Evolutionary conservation across 2,888 invertebrate species (phyloP), one percentile per base, ranked within the genome.

Genomic region (Drepana falcataria): DNA sequence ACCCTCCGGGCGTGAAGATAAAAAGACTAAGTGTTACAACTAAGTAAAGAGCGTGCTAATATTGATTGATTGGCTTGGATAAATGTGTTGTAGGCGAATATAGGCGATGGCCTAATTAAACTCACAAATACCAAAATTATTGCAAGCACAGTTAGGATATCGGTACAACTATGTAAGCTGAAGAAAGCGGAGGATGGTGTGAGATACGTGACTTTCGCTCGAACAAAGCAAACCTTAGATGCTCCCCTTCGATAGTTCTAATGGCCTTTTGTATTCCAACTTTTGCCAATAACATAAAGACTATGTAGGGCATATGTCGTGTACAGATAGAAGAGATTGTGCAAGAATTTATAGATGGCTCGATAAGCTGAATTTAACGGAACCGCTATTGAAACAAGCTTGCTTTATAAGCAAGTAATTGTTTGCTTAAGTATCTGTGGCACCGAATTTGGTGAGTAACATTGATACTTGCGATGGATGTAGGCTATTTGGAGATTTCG

Each of bases 191-290:
- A 53, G 55, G 48, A 49, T 63, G 53, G 59, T 70, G 70, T 69
- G 72, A 65, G 68, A 70, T 58, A 59, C 59, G 58, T 55, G 55
- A 71, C 79, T 79, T 79, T 79, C 79, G 67, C 72, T 67, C 56
- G 59, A 72, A 72, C 75, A 69, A 71, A 73, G 70, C 59, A 49
- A 58, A 60, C 66, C 59, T 69, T 63, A 57, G 69, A 66, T 66
- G 67, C 59, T 68, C 69, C 52, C 63, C 65, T 66, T 68, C 53
- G 64, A 68, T 66, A 67, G 57, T 63, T 53, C 56, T 65, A 68
- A 69, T 64, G 55, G 61, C 63, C 71, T 71, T 71, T 75, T 70
- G 68, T 69, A 65, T 71, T 70, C 65, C 55, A 63, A 62, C 59
- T 64, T 65, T 53, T 49, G 49, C 56, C 51, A 58, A 56, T 61